Conservation (phyloP, 2,113 vertebrate genomes). For the Oenanthe melanoleuca region DNA sequence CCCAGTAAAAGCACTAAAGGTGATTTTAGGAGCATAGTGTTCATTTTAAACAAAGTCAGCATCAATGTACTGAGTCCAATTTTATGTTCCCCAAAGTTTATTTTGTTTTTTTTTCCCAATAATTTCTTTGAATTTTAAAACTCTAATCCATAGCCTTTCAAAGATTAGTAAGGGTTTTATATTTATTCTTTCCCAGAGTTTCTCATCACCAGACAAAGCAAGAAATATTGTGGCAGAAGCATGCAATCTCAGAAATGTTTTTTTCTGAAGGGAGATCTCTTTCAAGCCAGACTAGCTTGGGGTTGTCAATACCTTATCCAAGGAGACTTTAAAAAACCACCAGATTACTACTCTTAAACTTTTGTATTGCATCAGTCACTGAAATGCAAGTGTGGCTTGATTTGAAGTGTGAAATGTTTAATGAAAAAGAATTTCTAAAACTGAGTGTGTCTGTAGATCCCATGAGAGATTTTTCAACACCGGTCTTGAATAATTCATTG, state of each 20-base stretch:
- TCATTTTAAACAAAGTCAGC: neutral
- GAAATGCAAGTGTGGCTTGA: neutral
- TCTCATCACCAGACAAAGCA: neutral
- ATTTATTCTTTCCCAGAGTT: neutral
- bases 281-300: neutral
- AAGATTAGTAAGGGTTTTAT: neutral
- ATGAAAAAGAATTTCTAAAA: constrained; percentile 35
- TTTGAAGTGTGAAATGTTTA: constrained; percentile 9
- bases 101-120: neutral
- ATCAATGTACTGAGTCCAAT: neutral
- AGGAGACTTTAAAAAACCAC: neutral
- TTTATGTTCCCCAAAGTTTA: neutral
- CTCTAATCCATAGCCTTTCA: neutral
- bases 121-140: neutral
- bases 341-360: neutral
- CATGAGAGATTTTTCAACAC: neutral
- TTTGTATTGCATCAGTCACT: neutral
- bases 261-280: neutral
- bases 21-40: neutral
- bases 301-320: neutral
- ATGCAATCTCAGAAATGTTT: neutral
- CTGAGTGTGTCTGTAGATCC: neutral
- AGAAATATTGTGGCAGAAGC: neutral
- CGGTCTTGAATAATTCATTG: constrained; percentile 40
- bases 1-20: neutral